These are phyloP conservation scores for Trichomycterus rosablanca DNA, from an alignment of 2,113 vertebrate genomes.

Conservation along the genomic window DNA sequence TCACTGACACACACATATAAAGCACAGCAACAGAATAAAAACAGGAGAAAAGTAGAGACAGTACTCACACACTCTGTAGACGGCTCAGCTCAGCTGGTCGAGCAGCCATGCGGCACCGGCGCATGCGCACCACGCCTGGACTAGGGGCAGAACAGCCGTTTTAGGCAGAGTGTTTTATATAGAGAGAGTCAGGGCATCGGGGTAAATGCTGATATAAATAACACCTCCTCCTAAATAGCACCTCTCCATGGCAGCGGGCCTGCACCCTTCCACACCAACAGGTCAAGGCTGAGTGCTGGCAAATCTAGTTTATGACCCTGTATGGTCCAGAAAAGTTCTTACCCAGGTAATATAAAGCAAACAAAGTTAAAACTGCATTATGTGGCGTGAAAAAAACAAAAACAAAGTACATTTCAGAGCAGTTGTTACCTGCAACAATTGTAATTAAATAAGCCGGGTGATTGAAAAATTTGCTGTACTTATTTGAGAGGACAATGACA, in stretches of 20 bases:
- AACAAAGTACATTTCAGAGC: too few species aligned
- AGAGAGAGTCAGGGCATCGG: neutral
- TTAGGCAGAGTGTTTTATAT: conserved; percentile 37
- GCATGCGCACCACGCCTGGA: conserved; percentile 11
- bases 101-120: conserved; percentile 1
- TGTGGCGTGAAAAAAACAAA: too few species aligned
- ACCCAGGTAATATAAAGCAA: too few species aligned
- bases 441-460: too few species aligned
- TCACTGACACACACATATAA: too few species aligned
- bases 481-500: too few species aligned
- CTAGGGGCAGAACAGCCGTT: conserved; percentile 37
- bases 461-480: too few species aligned
- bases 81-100: conserved; percentile 13
- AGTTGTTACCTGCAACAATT: too few species aligned
- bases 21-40: neutral
- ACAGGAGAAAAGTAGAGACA: neutral
- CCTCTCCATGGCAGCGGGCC: neutral
- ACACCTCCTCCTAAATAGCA: neutral
- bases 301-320: neutral
- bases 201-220: conserved; percentile 39
- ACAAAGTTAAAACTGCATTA: too few species aligned
- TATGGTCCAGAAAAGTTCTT: too few species aligned
- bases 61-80: conserved; percentile 30
- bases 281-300: conserved; percentile 10
- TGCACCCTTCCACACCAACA: too few species aligned